Evolutionary conservation across 1,140 invertebrate genomes (phyloP).

Genomic region (Cyclargus thomasi): DNA sequence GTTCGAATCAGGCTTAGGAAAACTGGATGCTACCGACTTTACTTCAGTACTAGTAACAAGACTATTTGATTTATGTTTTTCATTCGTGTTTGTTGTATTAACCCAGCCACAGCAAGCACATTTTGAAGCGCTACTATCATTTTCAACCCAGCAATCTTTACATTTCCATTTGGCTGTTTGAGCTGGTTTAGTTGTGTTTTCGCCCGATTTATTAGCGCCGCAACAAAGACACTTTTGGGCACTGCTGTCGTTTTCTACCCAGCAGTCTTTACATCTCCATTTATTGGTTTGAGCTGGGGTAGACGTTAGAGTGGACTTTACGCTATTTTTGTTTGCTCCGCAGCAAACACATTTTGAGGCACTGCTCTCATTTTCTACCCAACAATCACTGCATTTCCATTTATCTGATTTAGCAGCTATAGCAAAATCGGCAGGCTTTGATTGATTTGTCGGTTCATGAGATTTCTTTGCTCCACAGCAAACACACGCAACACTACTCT

Average conservation of each 20-base stretch:
- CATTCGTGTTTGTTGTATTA: constrained; percentile 22
- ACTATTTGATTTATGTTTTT: constrained; percentile 6
- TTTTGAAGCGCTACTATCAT: constrained; percentile 75
- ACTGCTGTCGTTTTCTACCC: constrained; percentile 78
- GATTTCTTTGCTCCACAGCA: constrained; percentile 72
- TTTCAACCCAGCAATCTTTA: constrained; percentile 79
- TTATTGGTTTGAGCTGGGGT: constrained; percentile 19
- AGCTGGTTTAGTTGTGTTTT: not conserved
- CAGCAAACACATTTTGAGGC: constrained; percentile 80
- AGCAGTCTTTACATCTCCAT: constrained; percentile 78
- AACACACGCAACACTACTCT: constrained; percentile 72
- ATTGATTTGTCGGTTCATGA: constrained; percentile 21
- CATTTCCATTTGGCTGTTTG: constrained; percentile 67
- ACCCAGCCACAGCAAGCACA: constrained; percentile 79
- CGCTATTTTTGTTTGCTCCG: constrained; percentile 51
- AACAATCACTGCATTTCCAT: constrained; percentile 78
- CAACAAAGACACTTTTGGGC: constrained; percentile 80
- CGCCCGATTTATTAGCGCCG: constrained; percentile 48
- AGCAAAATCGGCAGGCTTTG: not conserved
- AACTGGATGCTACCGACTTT: constrained; percentile 70
- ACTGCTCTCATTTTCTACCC: constrained; percentile 78
- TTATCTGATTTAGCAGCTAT: not conserved
- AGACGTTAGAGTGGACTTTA: not conserved
- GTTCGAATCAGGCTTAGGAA: constrained; percentile 61
- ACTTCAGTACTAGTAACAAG: constrained; percentile 22